Evolutionary conservation across 2,888 invertebrate species (phyloP).

Genomic region (Nomada lathburiana): DNA sequence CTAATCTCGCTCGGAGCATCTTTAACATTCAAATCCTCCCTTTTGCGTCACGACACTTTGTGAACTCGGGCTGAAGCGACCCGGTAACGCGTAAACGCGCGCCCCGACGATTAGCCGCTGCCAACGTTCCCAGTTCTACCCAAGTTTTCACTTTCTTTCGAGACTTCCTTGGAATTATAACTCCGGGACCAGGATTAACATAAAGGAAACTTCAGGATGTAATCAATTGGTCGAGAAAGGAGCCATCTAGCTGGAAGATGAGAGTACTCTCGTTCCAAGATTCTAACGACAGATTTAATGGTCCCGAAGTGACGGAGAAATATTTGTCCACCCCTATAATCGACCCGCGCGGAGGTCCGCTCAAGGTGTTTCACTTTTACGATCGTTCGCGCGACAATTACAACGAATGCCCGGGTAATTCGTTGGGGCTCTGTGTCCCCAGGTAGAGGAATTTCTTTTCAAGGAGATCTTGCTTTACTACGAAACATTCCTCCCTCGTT

Average conservation of each 20-base stretch:
- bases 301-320: too few species aligned
- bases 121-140: not conserved
- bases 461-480: conserved; percentile 41
- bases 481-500: conserved; percentile 46
- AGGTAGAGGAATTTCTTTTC: conserved; percentile 25
- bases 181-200: not conserved
- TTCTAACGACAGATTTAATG: not conserved
- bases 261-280: not conserved
- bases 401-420: not conserved
- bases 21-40: conserved; percentile 48
- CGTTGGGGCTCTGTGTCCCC: not conserved
- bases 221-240: not conserved
- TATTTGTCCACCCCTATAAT: conserved; percentile 3
- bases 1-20: conserved; percentile 56
- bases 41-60: conserved; percentile 23
- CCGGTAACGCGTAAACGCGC: conserved; percentile 18
- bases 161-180: not conserved
- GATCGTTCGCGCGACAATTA: not conserved
- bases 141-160: conserved; percentile 2
- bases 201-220: not conserved
- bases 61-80: conserved; percentile 5
- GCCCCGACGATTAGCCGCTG: not conserved
- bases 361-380: conserved; percentile 6
- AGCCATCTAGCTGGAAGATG: not conserved
- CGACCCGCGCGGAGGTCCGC: not conserved